Base-by-base conservation (phyloP, 2,797 vertebrate species). In the Austrolebias charrua region DNA sequence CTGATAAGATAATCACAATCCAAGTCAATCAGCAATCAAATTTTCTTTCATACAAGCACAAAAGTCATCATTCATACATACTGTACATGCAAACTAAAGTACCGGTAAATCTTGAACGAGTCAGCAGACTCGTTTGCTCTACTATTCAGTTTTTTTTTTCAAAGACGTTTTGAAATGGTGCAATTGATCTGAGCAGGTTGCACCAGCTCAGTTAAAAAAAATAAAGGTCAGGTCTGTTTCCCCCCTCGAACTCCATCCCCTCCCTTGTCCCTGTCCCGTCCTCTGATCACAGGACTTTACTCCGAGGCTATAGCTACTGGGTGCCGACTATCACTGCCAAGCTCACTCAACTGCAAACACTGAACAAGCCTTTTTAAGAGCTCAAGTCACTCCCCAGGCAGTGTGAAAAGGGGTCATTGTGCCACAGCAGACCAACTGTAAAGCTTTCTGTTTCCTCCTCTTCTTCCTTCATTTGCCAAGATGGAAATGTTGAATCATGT, bases 371-470 rank as follows among this genome's bases (percentile, higher is more conserved):
- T 54, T 78, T 84, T 74, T 66, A 79, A 68, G 69, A 81, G 57
- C 70, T 55, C 35, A 40, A 64, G 59, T 57, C 44, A 5, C 55
- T 58, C 53, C 43, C 62, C 31, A 55, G n/a, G 51, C 59, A 53
- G 64, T 71, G 79, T 82, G 81, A 80, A 78, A 84, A 88, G 47
- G 64, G 80, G 82, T 86, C 76, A 88, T 78, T 89, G 85, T 86
- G 75, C 75, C 77, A 74, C 42, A 2, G 38, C 6, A 55, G 72
- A 66, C 82, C 29, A 42, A 77, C 76, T 61, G 69, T 61, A 75
- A 63, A 79, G 64, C 60, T 59, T 58, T 63, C 55, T 56, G 73
- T 60, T 73, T 55, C n/a, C 55, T 65, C 63, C 38, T 50, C 35
- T 46, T 4, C 31, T 38, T 46, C 18, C 6, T 58, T 19, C 46